phyloP scores from a whole-genome alignment of 2,888 invertebrate genomes.

The Odontomyia ornata region DNA sequence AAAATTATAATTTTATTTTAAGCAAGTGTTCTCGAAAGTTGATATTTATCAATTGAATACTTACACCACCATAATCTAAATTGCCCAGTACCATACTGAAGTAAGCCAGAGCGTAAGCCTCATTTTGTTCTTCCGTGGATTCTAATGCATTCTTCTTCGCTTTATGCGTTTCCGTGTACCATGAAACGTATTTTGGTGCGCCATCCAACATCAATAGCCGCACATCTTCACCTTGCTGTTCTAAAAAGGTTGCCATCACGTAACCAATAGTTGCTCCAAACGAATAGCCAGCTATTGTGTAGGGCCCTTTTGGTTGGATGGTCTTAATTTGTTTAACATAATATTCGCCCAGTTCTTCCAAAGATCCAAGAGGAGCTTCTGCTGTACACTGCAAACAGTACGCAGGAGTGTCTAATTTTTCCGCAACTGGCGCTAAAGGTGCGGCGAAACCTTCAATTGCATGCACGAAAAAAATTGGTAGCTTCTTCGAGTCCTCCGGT shows the following conservation, averaged over 20 bases:
- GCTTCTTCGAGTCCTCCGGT: constrained; percentile 59
- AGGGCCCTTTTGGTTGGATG: constrained; percentile 83
- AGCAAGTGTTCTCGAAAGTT: no score
- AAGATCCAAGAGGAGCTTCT: constrained; percentile 76
- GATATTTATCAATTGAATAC: constrained; percentile 49
- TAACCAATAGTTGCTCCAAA: constrained; percentile 95
- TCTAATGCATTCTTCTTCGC: constrained; percentile 62
- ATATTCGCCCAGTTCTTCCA: constrained; percentile 76
- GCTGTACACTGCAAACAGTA: constrained; percentile 90
- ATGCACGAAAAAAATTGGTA: constrained; percentile 76
- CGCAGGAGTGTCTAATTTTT: constrained; percentile 77
- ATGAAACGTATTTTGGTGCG: constrained; percentile 81
- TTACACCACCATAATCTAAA: constrained; percentile 76
- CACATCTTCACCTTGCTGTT: constrained; percentile 65
- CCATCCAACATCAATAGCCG: constrained; percentile 85
- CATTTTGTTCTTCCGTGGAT: constrained; percentile 69
- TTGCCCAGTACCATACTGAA: constrained; percentile 83
- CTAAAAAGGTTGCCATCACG: constrained; percentile 90
- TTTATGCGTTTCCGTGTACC: constrained; percentile 75
- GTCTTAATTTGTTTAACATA: constrained; percentile 78
- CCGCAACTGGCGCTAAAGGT: constrained; percentile 76
- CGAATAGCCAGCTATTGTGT: constrained; percentile 92
- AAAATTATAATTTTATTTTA: no score
- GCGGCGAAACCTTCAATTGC: constrained; percentile 89
- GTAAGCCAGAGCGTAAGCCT: constrained; percentile 80